Evolutionary conservation across 2,888 invertebrate genomes (phyloP).

Genomic region (Rhagonycha fulva): DNA sequence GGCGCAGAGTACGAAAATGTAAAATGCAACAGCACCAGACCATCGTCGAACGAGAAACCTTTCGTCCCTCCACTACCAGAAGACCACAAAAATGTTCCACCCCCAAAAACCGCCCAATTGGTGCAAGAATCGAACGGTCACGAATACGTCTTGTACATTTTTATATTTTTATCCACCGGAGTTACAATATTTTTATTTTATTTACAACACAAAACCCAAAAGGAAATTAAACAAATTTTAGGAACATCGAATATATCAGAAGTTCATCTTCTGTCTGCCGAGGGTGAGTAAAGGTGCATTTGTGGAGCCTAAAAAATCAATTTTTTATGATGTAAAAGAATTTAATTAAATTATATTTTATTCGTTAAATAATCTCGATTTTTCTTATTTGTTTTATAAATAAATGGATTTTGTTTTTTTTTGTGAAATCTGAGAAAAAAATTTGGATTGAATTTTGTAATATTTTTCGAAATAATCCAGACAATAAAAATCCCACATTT

Average conservation of each 20-base stretch:
- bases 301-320: neutral
- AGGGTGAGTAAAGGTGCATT: neutral
- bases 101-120: conserved; percentile 1
- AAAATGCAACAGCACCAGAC: conserved; percentile 30
- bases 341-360: conserved; percentile 4
- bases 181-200: conserved; percentile 44
- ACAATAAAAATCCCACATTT: no score
- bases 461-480: no score
- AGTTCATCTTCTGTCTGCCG: neutral
- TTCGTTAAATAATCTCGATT: neutral
- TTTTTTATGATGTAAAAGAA: neutral
- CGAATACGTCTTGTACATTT: conserved; percentile 29
- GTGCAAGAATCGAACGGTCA: conserved; percentile 13
- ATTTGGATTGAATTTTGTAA: no score
- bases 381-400: neutral
- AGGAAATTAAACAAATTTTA: conserved; percentile 23
- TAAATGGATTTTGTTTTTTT: no score
- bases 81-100: neutral
- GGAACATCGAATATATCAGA: conserved; percentile 7
- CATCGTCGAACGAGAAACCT: neutral
- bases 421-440: no score
- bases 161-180: conserved; percentile 38
- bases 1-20: conserved; percentile 36
- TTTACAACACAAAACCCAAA: conserved; percentile 41
- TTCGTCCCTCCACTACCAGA: neutral